Evolutionary conservation across 2,888 invertebrate genomes (phyloP), one percentile per base, ranked within the genome.

Genomic region (Rhynchonema sp.): DNA sequence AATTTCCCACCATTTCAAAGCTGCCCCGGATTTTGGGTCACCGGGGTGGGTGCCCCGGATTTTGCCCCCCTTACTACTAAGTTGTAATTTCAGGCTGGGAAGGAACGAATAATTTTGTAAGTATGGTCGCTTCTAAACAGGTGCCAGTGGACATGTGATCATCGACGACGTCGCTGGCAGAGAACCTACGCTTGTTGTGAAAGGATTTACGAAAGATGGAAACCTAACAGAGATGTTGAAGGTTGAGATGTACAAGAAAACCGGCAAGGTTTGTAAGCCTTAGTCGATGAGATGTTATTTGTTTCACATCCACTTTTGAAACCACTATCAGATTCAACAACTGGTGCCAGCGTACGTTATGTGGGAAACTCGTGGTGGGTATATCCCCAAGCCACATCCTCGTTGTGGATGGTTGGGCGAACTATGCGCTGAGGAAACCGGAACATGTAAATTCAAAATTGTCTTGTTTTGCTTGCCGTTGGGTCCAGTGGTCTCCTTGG

Each of bases 151-250:
- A 13, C 60, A 60, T 52, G 60, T 60, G 23, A 29, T 60, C 1
- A 56, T 60, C 9, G 60, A 60, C 29, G 46, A 52, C 26, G 27
- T 25, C 1, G 57, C 53, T 3, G 53, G 53, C 2, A 25, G 60
- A 2, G 60, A 60, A 38, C 60, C 60, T 25, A 57, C 60, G 9
- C 57, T 60, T 52, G 54, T 60, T 20, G 17, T 60, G 38, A 60
- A 60, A 53, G 60, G 56, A 26, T 60, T 60, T 25, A 52, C 30
- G 2, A 29, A 26, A 25, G 3, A 27, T 23, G 60, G 60, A n/a
- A 60, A 60, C 20, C 25, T 60, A 20, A 57, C 53, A 17, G 20
- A 25, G 2, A 6, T 60, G 17, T 30, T 60, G 6, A 29, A 49
- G 17, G 57, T 54, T 25, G 57, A 60, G 30, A 60, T 60, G 60